These are phyloP conservation scores for Paramacrobiotus metropolitanus DNA, from an alignment of 1,140 invertebrate species.

Conservation along the genomic window DNA sequence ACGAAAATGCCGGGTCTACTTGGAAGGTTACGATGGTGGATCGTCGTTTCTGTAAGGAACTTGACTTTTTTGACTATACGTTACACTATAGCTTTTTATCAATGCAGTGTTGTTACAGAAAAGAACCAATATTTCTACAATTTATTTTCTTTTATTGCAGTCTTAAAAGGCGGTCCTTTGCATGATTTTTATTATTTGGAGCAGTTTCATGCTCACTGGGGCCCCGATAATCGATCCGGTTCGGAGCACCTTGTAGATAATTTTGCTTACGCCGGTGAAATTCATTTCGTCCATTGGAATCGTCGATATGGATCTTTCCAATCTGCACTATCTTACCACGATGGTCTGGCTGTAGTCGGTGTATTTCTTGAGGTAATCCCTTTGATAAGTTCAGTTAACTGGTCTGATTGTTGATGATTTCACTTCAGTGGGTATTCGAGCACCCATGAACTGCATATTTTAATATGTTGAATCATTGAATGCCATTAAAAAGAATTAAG, in stretches of 20 bases:
- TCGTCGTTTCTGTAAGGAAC: not conserved
- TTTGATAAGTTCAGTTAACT: not conserved
- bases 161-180: slow-evolving; percentile 10
- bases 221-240: slow-evolving; percentile 16
- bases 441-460: not conserved
- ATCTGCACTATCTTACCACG: slow-evolving; percentile 28
- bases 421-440: not conserved
- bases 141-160: not conserved
- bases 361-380: slow-evolving; percentile 38
- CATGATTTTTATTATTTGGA: slow-evolving; percentile 15
- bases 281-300: slow-evolving; percentile 45
- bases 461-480: not conserved
- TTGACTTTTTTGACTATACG: not conserved
- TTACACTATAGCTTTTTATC: not conserved
- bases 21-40: not conserved
- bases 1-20: not conserved
- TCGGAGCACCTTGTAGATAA: slow-evolving; percentile 20
- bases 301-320: slow-evolving; percentile 29
- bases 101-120: not conserved
- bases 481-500: not conserved
- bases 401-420: not conserved
- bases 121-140: not conserved
- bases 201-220: slow-evolving; percentile 25
- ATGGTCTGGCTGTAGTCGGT: slow-evolving; percentile 43
- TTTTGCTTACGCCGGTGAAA: slow-evolving; percentile 16